phyloP scores from a whole-genome alignment of 2,888 invertebrate species.

The Sipha maydis region DNA sequence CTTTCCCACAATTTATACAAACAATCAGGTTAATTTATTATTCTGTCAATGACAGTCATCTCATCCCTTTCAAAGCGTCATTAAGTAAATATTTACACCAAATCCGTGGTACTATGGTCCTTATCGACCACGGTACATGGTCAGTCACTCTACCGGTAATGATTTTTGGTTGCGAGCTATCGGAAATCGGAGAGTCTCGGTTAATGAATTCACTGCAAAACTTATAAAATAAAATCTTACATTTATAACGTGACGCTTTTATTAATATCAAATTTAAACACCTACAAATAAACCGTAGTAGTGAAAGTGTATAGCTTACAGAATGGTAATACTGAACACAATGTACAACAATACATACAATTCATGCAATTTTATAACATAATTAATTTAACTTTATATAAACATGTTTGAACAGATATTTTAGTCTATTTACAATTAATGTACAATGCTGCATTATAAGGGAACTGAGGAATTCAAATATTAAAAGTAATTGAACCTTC shows the following conservation, averaged over 20 bases:
- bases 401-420: background rate
- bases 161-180: background rate
- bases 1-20: background rate
- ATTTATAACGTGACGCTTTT: background rate
- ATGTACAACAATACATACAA: background rate
- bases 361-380: background rate
- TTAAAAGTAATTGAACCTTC: slow-evolving; percentile 8
- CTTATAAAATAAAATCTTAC: background rate
- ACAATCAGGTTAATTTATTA: background rate
- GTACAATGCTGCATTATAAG: background rate
- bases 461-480: background rate
- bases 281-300: background rate
- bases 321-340: background rate
- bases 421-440: background rate
- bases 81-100: background rate
- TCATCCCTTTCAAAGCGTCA: background rate
- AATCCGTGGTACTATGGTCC: no score
- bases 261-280: background rate
- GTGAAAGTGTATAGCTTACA: background rate
- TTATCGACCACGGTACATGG: background rate
- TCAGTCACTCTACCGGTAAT: background rate
- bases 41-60: background rate
- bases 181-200: background rate
- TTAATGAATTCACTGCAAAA: background rate
- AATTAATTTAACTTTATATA: slow-evolving; percentile 10